These are phyloP conservation scores for Turdus rufiventris DNA, from an alignment of 2,113 vertebrate species.

Conservation along the genomic window DNA sequence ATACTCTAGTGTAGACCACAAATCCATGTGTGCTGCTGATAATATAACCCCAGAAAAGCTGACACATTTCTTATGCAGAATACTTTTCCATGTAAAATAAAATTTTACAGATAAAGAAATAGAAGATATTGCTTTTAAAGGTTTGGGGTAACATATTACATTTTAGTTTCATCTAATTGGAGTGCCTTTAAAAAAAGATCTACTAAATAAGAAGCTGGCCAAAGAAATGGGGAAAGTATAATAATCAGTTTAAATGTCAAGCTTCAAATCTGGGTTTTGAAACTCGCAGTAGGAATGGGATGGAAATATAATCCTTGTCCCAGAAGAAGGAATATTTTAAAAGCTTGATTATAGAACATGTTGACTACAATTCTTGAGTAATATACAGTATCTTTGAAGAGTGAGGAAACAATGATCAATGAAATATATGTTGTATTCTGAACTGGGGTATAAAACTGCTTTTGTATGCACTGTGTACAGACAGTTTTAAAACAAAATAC, in stretches of 20 bases:
- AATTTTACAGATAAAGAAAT: not conserved
- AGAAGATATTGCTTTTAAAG: not conserved
- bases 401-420: not conserved
- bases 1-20: not conserved
- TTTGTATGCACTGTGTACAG: not conserved
- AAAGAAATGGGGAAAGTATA: not conserved
- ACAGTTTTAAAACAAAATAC: not conserved
- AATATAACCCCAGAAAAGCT: not conserved
- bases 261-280: not conserved
- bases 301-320: not conserved
- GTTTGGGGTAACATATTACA: not conserved
- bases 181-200: not conserved
- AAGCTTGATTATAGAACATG: not conserved
- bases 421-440: not conserved
- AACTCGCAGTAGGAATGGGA: not conserved
- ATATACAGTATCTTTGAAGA: not conserved
- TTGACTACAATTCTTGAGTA: not conserved
- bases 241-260: not conserved
- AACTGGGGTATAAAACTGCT: not conserved
- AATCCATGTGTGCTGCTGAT: not conserved
- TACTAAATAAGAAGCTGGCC: not conserved
- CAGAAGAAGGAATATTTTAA: not conserved
- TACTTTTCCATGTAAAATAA: not conserved
- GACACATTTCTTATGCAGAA: not conserved
- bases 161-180: not conserved